A percentile compares a stretch with the other conserved stretches of the same genome.
phyloP scores from a whole-genome alignment of 2,888 invertebrate genomes.

The Spilosoma lubricipeda region DNA sequence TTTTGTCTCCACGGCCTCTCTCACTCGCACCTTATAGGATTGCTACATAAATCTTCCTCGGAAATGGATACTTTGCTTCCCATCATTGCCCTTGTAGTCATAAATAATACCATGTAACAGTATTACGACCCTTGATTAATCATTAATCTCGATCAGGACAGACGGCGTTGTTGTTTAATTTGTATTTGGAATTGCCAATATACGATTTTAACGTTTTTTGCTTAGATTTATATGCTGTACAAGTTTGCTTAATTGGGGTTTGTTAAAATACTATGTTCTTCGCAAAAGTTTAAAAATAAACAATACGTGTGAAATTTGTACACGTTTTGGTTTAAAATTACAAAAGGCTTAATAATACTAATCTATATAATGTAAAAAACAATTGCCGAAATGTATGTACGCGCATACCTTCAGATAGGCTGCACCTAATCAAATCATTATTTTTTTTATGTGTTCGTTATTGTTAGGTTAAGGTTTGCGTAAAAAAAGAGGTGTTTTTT shows the following conservation, averaged over 20 bases:
- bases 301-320: neutral
- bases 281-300: neutral
- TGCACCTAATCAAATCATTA: too few species aligned
- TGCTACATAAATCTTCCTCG: constrained; percentile 72
- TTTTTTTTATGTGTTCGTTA: too few species aligned
- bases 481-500: too few species aligned
- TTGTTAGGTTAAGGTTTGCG: too few species aligned
- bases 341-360: too few species aligned
- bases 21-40: constrained; percentile 68
- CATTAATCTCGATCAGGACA: constrained; percentile 46
- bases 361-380: too few species aligned
- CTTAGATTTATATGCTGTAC: constrained; percentile 34
- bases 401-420: too few species aligned
- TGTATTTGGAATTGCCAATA: constrained; percentile 47
- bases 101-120: constrained; percentile 59
- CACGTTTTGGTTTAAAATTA: neutral
- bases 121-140: constrained; percentile 49
- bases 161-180: constrained; percentile 47
- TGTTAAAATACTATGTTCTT: neutral
- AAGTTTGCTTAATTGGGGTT: neutral
- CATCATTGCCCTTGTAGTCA: constrained; percentile 58
- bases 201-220: constrained; percentile 43
- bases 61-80: constrained; percentile 65
- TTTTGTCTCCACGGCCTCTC: constrained; percentile 59
- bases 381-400: too few species aligned